Evolutionary conservation across 2,888 invertebrate genomes (phyloP).

Genomic region (Microctonus aethiopoides): DNA sequence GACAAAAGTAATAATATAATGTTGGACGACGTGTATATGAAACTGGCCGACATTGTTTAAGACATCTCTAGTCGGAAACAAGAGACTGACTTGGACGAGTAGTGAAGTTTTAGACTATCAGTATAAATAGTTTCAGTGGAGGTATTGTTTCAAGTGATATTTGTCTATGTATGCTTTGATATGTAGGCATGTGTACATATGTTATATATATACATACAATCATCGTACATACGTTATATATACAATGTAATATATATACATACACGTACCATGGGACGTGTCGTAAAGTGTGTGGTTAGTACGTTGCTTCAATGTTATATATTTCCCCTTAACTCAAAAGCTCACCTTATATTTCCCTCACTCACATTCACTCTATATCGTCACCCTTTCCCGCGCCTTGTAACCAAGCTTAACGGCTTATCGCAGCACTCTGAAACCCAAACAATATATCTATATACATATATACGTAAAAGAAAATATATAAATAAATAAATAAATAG

Average conservation of each 20-base stretch:
- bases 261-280: not conserved
- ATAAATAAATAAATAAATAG: constrained; percentile 6
- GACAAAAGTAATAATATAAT: not conserved
- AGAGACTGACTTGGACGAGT: not conserved
- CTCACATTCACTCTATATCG: constrained; percentile 2
- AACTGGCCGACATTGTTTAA: not conserved
- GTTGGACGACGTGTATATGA: not conserved
- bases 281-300: not conserved
- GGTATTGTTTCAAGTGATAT: not conserved
- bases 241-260: too few species aligned
- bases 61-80: too few species aligned
- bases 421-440: not conserved
- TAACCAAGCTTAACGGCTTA: constrained; percentile 18
- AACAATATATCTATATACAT: not conserved
- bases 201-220: too few species aligned
- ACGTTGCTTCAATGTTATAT: not conserved
- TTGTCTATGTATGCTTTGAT: too few species aligned
- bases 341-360: not conserved
- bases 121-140: not conserved
- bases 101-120: not conserved
- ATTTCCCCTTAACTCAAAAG: not conserved
- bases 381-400: not conserved
- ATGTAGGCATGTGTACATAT: too few species aligned
- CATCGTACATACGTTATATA: too few species aligned
- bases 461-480: too few species aligned